Evolutionary conservation across 2,113 vertebrate species (phyloP), one percentile per base, ranked within the genome.

Genomic region (Limanda limanda): DNA sequence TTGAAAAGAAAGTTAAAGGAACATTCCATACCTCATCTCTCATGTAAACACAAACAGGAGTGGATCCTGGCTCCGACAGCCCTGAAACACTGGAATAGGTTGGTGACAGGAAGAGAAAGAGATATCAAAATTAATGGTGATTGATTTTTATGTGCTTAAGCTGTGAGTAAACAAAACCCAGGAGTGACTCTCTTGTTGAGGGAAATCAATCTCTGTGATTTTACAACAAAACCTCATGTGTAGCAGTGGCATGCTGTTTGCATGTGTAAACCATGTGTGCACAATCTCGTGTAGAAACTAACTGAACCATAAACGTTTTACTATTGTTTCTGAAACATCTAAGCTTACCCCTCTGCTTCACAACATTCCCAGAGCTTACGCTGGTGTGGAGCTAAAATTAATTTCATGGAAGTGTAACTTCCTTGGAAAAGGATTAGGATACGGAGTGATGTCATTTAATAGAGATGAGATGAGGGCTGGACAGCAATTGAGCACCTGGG

Each of bases 41-140:
- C 94, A 95, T 95, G 91, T 94, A 95, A 71, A 95, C 93, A 86
- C 94, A 95, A 58, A 93, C 92, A 2, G 94, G 93, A 57, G 81
- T 93, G 63, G 84, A 72, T 78, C 86, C 92, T n/a, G 90, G 71
- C 25, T 83, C 73, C 0, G 84, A 68, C 75, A 88, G 73, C 65
- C 82, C 81, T 1, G 83, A 79, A 66, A 63, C 62, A 20, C 93
- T 94, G 82, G 7, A 60, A 61, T 48, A 59, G 75, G 24, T 11
- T 20, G 21, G 51, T n/a, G 47, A 85, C 20, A 21, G 27, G 1
- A n/a, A 54, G 52, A 65, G 60, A 70, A 24, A 68, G 1, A 17
- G 0, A n/a, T 4, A 74, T 72, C 35, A 15, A 57, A 83, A 37
- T 62, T 52, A 27, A 17, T 1, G 0, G 6, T 1, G 14, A 75